These are phyloP conservation scores for Heliconius melpomene DNA, from an alignment of 1,140 invertebrate species.

Conservation along the genomic window DNA sequence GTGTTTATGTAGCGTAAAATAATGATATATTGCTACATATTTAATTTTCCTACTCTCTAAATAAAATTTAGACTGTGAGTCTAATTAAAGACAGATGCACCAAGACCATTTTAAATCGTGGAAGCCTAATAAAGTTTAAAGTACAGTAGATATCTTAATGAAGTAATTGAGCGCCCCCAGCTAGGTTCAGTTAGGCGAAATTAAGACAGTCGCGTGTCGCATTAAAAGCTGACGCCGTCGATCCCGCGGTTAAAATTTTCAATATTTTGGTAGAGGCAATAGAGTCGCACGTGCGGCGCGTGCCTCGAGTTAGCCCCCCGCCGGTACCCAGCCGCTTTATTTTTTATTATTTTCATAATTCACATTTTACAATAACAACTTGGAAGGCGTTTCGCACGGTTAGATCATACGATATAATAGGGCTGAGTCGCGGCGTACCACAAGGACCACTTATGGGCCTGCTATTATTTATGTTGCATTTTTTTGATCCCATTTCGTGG, in stretches of 20 bases:
- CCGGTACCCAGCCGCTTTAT: slow-evolving; percentile 59
- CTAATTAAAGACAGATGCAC: background rate
- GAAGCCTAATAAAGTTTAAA: slow-evolving; percentile 23
- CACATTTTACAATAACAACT: slow-evolving; percentile 79
- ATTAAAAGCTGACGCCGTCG: slow-evolving; percentile 56
- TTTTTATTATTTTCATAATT: slow-evolving; percentile 82
- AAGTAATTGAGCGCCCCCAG: slow-evolving; percentile 40
- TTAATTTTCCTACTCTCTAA: background rate
- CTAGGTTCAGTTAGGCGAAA: slow-evolving; percentile 58
- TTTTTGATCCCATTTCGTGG: slow-evolving; percentile 68
- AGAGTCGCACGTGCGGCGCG: slow-evolving; percentile 67
- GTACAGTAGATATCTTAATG: slow-evolving; percentile 24
- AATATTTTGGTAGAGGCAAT: slow-evolving; percentile 73
- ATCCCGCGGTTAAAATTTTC: slow-evolving; percentile 76
- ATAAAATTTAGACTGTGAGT: background rate
- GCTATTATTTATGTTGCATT: slow-evolving; percentile 76
- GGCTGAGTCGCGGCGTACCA: slow-evolving; percentile 59
- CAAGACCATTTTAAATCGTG: slow-evolving; percentile 6
- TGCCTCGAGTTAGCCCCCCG: slow-evolving; percentile 70
- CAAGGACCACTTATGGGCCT: slow-evolving; percentile 74
- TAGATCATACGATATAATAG: slow-evolving; percentile 62
- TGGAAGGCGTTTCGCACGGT: slow-evolving; percentile 79
- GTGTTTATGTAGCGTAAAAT: background rate
- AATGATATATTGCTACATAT: too few species aligned
- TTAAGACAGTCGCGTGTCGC: slow-evolving; percentile 71